These are phyloP conservation scores for Lophotriccus pileatus DNA, from an alignment of 2,797 vertebrate species.

Conservation along the genomic window DNA sequence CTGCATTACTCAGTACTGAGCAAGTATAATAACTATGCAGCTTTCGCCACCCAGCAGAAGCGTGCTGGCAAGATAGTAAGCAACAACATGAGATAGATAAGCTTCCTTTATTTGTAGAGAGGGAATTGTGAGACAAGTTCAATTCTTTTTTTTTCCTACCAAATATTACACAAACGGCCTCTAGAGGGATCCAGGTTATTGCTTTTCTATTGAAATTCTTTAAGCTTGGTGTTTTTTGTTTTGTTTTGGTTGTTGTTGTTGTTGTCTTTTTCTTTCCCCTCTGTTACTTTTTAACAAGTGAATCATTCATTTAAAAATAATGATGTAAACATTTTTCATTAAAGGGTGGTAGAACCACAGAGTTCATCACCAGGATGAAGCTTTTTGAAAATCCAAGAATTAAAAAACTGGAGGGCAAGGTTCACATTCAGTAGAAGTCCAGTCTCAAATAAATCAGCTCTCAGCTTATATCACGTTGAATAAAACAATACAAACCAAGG, in stretches of 20 bases:
- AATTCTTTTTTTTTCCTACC: background rate
- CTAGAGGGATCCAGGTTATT: slow-evolving; percentile 78
- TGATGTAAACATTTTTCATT: background rate
- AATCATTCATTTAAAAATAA: background rate
- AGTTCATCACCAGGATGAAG: background rate
- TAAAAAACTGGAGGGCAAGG: background rate
- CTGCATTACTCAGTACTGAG: background rate
- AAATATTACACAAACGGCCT: slow-evolving; percentile 66
- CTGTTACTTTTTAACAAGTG: background rate
- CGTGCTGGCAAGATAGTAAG: background rate
- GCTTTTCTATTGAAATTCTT: slow-evolving; percentile 41
- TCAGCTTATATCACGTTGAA: background rate
- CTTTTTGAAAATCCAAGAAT: background rate
- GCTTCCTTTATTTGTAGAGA: background rate
- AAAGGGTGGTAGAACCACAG: background rate
- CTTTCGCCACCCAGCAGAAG: background rate
- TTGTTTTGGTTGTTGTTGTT: background rate
- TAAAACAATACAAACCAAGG: background rate
- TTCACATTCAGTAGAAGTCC: background rate
- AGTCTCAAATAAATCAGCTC: background rate
- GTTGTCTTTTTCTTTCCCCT: background rate
- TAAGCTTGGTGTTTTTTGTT: background rate
- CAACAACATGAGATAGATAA: background rate
- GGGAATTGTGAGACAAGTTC: background rate
- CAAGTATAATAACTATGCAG: background rate